Base-by-base conservation (phyloP, 64 coral and sea anemone genomes). In the Stichodactyla helianthus region DNA sequence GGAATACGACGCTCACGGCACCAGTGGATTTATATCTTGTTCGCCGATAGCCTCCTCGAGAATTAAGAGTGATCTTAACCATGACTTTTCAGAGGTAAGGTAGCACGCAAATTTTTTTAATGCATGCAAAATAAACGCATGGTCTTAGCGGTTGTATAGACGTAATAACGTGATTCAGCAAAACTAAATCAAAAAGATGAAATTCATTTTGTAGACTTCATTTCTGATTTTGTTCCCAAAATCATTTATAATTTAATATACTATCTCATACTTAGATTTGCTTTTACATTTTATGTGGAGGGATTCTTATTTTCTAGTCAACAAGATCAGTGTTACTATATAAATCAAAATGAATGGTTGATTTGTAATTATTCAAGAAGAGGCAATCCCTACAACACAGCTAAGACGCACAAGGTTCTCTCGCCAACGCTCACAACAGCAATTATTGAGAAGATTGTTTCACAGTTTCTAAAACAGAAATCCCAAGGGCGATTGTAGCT, bases 21-120 rank as follows among this genome's bases (percentile, higher is more conserved):
- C 53, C 35, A 51, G 58, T 8, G 85, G 91, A 22, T 84, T 93
- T 90, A 88, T 90, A 83, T 87, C 80, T 84, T 96, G 94, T 44
- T 93, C 87, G 84, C 91, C 94, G 5, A 70, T 90, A 23, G 88
- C 58, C 51, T 93, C 91, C 20, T 93, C 86, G 5, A 92, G 85
- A 8, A 77, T 51, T 31, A 15, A 14, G 20, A 31, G 27, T 53
- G 80, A 71, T 88, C n/a, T 35, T 11, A 60, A 59, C 83, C 58
- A 16, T 1, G 81, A 92, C 52, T 84, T 19, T 23, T 67, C 61
- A 11, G 26, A 89, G 88, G 88, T 89, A 84, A 51, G 59, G 10
- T n/a, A 77, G 20, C 71, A n/a, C 4, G 50, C 26, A 51, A 79
- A 51, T 17, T 79, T 31, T 79, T 79, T 25, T 25, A 0, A 65